Percentiles rank a stretch among this genome's conserved stretches.
Evolutionary conservation across 2,888 invertebrate genomes (phyloP).

Genomic region (Netelia fuscicornis): DNA sequence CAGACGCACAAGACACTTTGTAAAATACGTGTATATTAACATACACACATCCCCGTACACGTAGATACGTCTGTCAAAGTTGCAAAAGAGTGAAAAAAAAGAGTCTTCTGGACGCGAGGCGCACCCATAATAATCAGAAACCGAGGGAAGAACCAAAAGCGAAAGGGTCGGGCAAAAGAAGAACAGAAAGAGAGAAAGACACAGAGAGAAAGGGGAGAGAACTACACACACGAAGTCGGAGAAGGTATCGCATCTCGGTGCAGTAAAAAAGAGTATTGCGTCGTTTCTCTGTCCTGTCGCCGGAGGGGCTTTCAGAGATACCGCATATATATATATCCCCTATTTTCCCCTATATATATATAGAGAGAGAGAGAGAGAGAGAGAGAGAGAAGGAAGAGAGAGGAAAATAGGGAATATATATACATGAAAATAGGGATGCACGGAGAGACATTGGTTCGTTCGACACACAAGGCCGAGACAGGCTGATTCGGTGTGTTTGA

Average conservation of each 20-base stretch:
- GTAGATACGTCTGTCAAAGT: slow-evolving; percentile 5
- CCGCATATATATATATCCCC: slow-evolving; percentile 9
- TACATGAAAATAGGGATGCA: neutral
- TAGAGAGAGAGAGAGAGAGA: too few species aligned
- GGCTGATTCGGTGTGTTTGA: slow-evolving; percentile 38
- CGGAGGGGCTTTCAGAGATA: slow-evolving; percentile 54
- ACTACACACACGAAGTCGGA: slow-evolving; percentile 31
- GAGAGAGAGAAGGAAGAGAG: too few species aligned
- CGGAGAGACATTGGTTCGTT: slow-evolving; percentile 27
- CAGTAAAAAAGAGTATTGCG: slow-evolving; percentile 35
- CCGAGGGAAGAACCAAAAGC: slow-evolving; percentile 31
- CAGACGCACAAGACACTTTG: slow-evolving; percentile 40
- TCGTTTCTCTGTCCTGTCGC: slow-evolving; percentile 54
- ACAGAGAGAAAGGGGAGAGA: slow-evolving; percentile 51
- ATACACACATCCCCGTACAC: neutral
- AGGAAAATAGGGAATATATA: neutral
- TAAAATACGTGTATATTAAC: slow-evolving; percentile 26
- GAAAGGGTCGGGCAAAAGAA: slow-evolving; percentile 14
- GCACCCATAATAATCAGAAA: slow-evolving; percentile 62
- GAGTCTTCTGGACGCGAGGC: slow-evolving; percentile 23
- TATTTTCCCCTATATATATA: neutral
- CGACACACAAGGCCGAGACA: slow-evolving; percentile 28
- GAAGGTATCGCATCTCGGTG: slow-evolving; percentile 42
- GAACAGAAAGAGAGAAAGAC: slow-evolving; percentile 35
- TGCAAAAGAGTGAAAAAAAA: slow-evolving; percentile 49